These are phyloP conservation scores for Brachionichthys hirsutus DNA, from an alignment of 2,113 vertebrate genomes.

Conservation along the genomic window DNA sequence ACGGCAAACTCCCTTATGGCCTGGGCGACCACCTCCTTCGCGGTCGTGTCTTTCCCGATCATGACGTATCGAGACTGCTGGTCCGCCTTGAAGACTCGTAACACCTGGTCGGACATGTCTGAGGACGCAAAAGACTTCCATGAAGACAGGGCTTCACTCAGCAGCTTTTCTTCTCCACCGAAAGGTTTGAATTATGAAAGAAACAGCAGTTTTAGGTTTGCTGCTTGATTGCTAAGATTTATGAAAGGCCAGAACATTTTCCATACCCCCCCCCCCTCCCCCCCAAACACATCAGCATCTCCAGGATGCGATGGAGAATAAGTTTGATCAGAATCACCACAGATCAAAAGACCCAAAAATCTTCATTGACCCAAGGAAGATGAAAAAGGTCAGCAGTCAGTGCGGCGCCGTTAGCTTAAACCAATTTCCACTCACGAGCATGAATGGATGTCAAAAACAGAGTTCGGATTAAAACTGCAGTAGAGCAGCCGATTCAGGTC, in stretches of 20 bases:
- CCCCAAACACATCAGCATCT: constrained; percentile 2
- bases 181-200: too few relatives aligned
- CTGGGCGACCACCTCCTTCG: constrained; percentile 94
- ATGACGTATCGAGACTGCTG: constrained; percentile 99
- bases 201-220: too few relatives aligned
- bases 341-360: constrained; percentile 11
- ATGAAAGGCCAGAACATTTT: neutral
- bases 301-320: neutral
- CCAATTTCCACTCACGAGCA: constrained; percentile 7
- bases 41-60: constrained; percentile 98
- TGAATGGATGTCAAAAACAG: constrained; percentile 5
- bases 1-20: constrained; percentile 95
- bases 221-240: neutral
- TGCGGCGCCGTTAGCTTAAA: constrained; percentile 25
- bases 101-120: constrained; percentile 96
- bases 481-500: constrained; percentile 5
- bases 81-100: constrained; percentile 96
- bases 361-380: constrained; percentile 5
- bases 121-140: constrained; percentile 2
- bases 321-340: constrained; percentile 15
- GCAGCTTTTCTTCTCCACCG: too few relatives aligned
- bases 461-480: constrained; percentile 15
- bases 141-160: too few relatives aligned
- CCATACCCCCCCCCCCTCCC: neutral
- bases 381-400: neutral